phyloP scores from a whole-genome alignment of 2,113 vertebrate species.

The Setophaga petechia region DNA sequence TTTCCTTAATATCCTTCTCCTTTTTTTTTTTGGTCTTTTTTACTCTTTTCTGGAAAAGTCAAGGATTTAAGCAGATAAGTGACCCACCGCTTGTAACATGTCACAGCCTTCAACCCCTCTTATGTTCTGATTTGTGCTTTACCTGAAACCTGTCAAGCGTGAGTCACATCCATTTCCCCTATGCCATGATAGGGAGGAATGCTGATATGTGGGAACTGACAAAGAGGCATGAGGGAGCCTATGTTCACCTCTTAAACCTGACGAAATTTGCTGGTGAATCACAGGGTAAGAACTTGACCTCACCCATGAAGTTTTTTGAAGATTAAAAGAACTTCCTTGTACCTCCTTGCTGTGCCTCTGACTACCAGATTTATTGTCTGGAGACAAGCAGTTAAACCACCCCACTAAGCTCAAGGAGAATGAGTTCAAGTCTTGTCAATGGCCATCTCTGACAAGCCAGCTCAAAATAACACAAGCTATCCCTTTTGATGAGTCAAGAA shows the following conservation, averaged over 20 bases:
- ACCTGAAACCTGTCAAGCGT: conserved; percentile 7
- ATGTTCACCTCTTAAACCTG: conserved; percentile 39
- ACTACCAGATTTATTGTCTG: neutral
- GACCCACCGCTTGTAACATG: neutral
- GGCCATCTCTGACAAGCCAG: neutral
- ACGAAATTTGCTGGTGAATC: conserved; percentile 37
- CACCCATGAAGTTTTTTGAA: conserved; percentile 10
- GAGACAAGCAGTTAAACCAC: conserved; percentile 3
- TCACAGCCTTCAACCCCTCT: neutral
- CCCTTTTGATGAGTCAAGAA: neutral
- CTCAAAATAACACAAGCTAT: neutral
- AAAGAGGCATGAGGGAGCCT: neutral
- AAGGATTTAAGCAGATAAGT: neutral
- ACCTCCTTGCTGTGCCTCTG: neutral
- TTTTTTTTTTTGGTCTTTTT: neutral
- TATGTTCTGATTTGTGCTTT: neutral
- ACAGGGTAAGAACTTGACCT: conserved; percentile 58
- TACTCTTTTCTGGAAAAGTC: neutral
- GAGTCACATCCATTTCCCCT: conserved; percentile 36
- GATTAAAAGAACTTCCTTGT: conserved; percentile 46
- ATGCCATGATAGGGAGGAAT: conserved; percentile 25
- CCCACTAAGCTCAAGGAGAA: neutral
- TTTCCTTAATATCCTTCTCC: neutral
- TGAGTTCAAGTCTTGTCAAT: conserved; percentile 20
- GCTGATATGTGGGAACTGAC: conserved; percentile 51